Conservation (phyloP, 2,797 vertebrate genomes). For the Coccyzus lansbergi region DNA sequence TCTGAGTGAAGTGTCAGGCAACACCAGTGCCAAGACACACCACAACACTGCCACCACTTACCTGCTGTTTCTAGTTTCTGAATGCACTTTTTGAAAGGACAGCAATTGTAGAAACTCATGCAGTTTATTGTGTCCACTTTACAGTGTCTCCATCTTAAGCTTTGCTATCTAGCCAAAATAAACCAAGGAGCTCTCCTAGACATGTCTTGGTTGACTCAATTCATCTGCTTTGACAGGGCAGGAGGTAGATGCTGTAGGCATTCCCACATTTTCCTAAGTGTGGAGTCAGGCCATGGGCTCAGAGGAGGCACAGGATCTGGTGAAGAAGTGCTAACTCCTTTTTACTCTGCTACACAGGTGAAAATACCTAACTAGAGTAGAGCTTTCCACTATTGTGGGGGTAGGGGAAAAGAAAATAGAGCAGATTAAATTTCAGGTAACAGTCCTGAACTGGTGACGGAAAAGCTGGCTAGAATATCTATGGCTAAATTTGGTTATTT, state of each 20-base stretch:
- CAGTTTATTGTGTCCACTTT: accelerated
- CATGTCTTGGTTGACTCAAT: background rate
- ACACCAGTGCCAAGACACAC: background rate
- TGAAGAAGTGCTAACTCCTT: background rate
- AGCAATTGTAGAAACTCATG: background rate
- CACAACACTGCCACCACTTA: accelerated
- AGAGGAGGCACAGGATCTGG: background rate
- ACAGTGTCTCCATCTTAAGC: background rate
- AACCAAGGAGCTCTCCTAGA: background rate
- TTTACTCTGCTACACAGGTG: background rate
- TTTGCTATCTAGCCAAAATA: background rate
- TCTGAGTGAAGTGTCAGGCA: background rate
- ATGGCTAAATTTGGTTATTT: background rate
- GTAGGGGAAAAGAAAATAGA: background rate
- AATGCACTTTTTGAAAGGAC: background rate
- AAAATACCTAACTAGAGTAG: background rate
- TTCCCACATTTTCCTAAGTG: background rate
- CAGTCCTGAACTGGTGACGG: background rate
- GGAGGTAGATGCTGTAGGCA: background rate
- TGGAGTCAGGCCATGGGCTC: background rate
- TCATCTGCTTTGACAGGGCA: background rate
- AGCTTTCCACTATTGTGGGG: background rate
- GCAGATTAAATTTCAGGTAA: background rate
- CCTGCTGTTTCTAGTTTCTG: background rate
- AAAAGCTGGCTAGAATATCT: background rate